Conservation (phyloP, 1,140 invertebrate genomes). For the Thaumetopoea pityocampa region DNA sequence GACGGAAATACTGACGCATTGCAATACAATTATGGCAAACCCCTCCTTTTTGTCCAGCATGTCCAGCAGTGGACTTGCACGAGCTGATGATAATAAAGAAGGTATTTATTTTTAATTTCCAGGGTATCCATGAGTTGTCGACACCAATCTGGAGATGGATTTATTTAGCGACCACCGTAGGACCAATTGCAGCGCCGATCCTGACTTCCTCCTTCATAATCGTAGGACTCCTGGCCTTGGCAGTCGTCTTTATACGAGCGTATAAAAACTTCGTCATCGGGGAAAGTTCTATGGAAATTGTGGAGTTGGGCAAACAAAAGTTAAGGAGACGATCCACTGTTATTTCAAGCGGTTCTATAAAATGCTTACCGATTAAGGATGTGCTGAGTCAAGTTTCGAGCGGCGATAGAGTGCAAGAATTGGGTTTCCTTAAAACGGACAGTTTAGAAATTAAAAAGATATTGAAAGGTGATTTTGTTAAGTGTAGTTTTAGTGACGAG, state of each 20-base stretch:
- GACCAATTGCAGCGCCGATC: slow-evolving; percentile 80
- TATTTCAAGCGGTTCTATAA: slow-evolving; percentile 82
- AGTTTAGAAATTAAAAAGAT: slow-evolving; percentile 50
- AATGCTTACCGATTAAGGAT: slow-evolving; percentile 62
- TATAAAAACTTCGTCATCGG: slow-evolving; percentile 86
- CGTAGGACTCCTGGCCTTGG: slow-evolving; percentile 79
- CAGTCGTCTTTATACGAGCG: slow-evolving; percentile 81
- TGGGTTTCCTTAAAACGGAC: slow-evolving; percentile 41
- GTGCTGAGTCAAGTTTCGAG: slow-evolving; percentile 3
- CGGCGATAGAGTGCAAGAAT: slow-evolving; percentile 31
- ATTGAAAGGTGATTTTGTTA: slow-evolving; percentile 50
- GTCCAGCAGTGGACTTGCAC: too few relatives aligned
- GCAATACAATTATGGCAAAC: too few relatives aligned
- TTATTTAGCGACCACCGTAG: slow-evolving; percentile 85
- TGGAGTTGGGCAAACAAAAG: slow-evolving; percentile 84
- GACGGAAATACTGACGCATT: too few relatives aligned
- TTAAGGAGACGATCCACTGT: slow-evolving; percentile 83
- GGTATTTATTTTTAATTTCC: slow-evolving; percentile 16
- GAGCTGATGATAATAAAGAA: too few relatives aligned
- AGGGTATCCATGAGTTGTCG: slow-evolving; percentile 88
- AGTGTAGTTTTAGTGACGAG: slow-evolving; percentile 33
- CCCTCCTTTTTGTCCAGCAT: too few relatives aligned
- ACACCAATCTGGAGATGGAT: slow-evolving; percentile 85
- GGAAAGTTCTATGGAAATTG: slow-evolving; percentile 81
- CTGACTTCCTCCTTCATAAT: slow-evolving; percentile 84